Evolutionary conservation across 2,113 vertebrate species (phyloP).

Genomic region (Chunga burmeisteri): DNA sequence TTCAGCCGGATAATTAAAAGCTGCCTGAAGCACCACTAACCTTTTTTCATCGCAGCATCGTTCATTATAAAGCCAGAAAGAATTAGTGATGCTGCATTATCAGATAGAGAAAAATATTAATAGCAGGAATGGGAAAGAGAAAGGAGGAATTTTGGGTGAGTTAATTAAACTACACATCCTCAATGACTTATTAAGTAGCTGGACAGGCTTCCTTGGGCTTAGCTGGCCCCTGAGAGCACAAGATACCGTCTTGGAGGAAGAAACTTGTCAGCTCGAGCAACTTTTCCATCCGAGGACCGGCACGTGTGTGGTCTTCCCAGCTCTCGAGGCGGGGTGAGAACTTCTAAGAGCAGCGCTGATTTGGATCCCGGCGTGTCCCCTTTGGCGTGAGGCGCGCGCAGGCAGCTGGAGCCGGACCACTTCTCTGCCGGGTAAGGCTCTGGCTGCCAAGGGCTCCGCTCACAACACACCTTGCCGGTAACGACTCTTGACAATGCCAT

Average conservation of each 20-base stretch:
- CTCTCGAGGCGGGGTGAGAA: fast-evolving
- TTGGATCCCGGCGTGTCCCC: fast-evolving
- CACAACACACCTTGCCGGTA: fast-evolving
- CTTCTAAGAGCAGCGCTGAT: fast-evolving
- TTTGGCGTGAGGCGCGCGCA: neutral
- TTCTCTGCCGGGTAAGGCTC: neutral
- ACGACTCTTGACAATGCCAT: neutral
- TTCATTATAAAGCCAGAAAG: slow-evolving; percentile 75
- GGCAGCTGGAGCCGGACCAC: fast-evolving
- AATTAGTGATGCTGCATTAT: slow-evolving; percentile 73
- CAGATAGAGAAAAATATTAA: slow-evolving; percentile 77
- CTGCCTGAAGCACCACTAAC: slow-evolving; percentile 64
- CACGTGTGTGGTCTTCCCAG: fast-evolving
- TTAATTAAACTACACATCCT: slow-evolving; percentile 73
- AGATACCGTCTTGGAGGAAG: neutral
- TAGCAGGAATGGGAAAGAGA: slow-evolving; percentile 68
- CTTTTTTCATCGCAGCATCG: slow-evolving; percentile 64
- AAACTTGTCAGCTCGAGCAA: neutral
- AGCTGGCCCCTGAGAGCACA: neutral
- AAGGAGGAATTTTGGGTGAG: slow-evolving; percentile 66
- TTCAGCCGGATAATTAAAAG: slow-evolving; percentile 70
- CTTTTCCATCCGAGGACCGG: neutral
- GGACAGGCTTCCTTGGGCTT: slow-evolving; percentile 42
- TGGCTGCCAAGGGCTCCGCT: neutral
- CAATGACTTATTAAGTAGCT: slow-evolving; percentile 62